These are phyloP conservation scores for Halictus quadricinctus DNA, from an alignment of 2,888 invertebrate species.

Conservation along the genomic window DNA sequence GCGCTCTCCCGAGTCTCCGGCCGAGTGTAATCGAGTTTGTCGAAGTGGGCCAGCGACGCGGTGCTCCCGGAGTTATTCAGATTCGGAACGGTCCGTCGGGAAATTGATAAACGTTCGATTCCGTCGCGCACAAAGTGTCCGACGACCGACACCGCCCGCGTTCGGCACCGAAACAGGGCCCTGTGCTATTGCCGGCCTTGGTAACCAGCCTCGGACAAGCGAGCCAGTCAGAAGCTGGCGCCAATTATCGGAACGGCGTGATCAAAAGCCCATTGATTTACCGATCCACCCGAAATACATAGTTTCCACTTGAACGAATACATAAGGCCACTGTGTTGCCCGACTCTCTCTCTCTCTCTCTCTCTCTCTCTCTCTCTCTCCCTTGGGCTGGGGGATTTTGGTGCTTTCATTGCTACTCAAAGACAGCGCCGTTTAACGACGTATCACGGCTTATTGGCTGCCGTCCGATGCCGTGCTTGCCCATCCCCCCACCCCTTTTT, in stretches of 20 bases:
- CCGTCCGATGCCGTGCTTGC: neutral
- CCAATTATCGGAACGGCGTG: conserved; percentile 41
- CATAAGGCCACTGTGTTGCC: conserved; percentile 12
- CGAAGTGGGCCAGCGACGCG: conserved; percentile 5
- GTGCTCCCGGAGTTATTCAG: conserved; percentile 1
- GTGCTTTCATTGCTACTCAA: conserved; percentile 12
- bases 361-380: neutral
- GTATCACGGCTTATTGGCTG: conserved; percentile 17
- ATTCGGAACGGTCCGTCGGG: neutral
- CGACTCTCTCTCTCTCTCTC: neutral
- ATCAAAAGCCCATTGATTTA: conserved; percentile 46
- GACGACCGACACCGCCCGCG: neutral
- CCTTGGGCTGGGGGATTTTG: neutral
- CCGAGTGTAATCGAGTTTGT: conserved; percentile 4
- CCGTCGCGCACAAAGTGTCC: conserved; percentile 4
- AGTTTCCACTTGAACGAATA: conserved; percentile 26
- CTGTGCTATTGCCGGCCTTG: conserved; percentile 14
- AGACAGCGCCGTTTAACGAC: conserved; percentile 2
- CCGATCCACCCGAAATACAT: conserved; percentile 33
- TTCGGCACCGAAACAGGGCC: conserved; percentile 4
- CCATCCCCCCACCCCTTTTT: too few relatives aligned
- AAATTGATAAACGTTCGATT: conserved; percentile 7
- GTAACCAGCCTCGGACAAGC: conserved; percentile 18
- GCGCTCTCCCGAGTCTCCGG: conserved; percentile 2
- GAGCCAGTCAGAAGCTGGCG: conserved; percentile 29